phyloP scores from a whole-genome alignment of 2,113 vertebrate species.

The Rousettus leschenaultii region DNA sequence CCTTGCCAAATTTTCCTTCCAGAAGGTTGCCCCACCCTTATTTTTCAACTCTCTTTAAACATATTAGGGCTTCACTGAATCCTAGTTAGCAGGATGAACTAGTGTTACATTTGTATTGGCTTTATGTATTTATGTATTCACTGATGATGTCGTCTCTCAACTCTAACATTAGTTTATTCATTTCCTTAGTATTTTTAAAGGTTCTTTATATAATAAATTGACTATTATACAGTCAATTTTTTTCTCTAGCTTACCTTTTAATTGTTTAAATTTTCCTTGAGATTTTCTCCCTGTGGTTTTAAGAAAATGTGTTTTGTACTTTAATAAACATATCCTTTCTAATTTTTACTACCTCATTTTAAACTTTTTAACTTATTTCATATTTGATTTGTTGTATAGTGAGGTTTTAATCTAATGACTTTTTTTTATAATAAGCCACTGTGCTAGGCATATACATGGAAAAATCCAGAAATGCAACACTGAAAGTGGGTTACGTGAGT shows the following conservation, averaged over 20 bases:
- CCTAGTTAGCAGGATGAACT: neutral
- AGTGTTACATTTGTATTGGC: neutral
- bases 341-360: neutral
- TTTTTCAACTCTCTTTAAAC: neutral
- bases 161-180: neutral
- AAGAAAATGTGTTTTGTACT: neutral
- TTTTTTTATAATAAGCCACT: neutral
- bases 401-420: neutral
- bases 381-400: neutral
- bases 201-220: neutral
- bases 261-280: neutral
- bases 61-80: neutral
- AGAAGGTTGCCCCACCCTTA: neutral
- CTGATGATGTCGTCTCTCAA: neutral
- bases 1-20: neutral
- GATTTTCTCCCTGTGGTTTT: neutral
- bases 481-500: neutral
- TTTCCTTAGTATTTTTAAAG: conserved; percentile 17
- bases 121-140: neutral
- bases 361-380: neutral
- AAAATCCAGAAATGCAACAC: neutral
- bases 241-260: neutral
- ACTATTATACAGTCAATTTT: neutral
- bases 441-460: neutral
- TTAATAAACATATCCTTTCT: neutral